Base-by-base conservation (phyloP, 2,113 vertebrate genomes). In the Oncorhynchus masou region DNA sequence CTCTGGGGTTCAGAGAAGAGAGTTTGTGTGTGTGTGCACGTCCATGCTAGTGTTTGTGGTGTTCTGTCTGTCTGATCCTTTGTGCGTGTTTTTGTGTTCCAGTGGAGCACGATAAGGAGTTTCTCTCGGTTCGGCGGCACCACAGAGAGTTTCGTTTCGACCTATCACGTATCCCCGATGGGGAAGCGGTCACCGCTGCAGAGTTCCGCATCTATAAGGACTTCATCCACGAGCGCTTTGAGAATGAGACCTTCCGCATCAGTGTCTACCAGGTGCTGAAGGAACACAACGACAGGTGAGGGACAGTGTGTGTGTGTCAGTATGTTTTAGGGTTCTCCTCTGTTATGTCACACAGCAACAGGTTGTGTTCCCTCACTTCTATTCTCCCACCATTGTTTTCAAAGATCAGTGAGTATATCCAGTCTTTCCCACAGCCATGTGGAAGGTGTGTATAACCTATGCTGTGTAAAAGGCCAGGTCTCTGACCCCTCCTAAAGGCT, bases 201-300 rank as follows among this genome's bases (percentile, higher is more conserved):
- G 97, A 99, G 74, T 99, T 99, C 87, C 95, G 97, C 22, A 98
- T 99, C 83, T 99, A 97, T 70, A 99, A 99, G 90, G 96, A 99
- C 90, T 97, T 95, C 85, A 90, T 97, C 88, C 95, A 93, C 2
- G 97, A 98, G 45, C 94, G 94, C 31, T 96, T 94, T 2, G 94
- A 98, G 79, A 99, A 99, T 0, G 95, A 99, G 85, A 99, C 97
- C 0, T 99, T 99, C 89, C 95, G 93, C 81, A 96, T 99, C 88
- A 97, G 95, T 15, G 87, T 99, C 80, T 99, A 96, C 93, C 97
- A 99, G 90, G 97, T 99, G 85, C 85, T 99, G 77, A 95, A 96
- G 90, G 97, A 98, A 87, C 96, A 97, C 89, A 82, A 92, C 0
- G 94, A 96, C 86, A 97, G 96, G 97, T 98, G 88, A 62, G 74